Evolutionary conservation across 2,888 invertebrate species (phyloP).

Genomic region (Drosophila mimica): DNA sequence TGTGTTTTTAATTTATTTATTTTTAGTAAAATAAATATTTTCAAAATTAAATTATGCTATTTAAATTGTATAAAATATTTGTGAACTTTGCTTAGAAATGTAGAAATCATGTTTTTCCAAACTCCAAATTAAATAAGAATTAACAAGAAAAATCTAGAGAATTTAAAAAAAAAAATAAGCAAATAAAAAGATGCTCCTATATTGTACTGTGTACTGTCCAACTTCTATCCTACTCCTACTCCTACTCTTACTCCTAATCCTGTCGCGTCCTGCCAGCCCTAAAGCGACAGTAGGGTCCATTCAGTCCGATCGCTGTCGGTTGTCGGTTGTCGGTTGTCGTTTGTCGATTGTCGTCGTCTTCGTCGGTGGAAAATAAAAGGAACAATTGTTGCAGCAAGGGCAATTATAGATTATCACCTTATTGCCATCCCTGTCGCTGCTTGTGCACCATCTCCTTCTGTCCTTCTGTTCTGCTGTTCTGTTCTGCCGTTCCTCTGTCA

Average conservation of each 20-base stretch:
- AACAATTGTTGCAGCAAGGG: slow-evolving; percentile 74
- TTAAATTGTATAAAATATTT: no score
- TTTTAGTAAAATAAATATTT: background rate
- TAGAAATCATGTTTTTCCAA: no score
- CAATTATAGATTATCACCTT: slow-evolving; percentile 81
- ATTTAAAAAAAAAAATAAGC: no score
- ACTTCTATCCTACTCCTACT: background rate
- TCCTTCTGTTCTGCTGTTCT: background rate
- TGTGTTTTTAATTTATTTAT: background rate
- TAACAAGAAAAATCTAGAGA: background rate
- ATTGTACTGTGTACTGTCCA: background rate
- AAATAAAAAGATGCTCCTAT: background rate
- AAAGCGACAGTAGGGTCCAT: slow-evolving; percentile 65
- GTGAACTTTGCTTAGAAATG: background rate
- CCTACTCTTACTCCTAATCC: background rate
- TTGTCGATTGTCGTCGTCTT: slow-evolving; percentile 23
- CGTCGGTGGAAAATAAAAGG: slow-evolving; percentile 75
- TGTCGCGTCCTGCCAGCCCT: slow-evolving; percentile 31
- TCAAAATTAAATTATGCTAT: background rate
- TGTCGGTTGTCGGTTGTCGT: background rate
- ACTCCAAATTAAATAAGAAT: background rate
- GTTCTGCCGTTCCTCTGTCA: slow-evolving; percentile 2
- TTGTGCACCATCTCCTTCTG: slow-evolving; percentile 4
- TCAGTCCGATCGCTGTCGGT: slow-evolving; percentile 24
- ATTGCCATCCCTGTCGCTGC: slow-evolving; percentile 30